Evolutionary conservation across 1,140 invertebrate species (phyloP).

Genomic region (Drosophila ficusphila): DNA sequence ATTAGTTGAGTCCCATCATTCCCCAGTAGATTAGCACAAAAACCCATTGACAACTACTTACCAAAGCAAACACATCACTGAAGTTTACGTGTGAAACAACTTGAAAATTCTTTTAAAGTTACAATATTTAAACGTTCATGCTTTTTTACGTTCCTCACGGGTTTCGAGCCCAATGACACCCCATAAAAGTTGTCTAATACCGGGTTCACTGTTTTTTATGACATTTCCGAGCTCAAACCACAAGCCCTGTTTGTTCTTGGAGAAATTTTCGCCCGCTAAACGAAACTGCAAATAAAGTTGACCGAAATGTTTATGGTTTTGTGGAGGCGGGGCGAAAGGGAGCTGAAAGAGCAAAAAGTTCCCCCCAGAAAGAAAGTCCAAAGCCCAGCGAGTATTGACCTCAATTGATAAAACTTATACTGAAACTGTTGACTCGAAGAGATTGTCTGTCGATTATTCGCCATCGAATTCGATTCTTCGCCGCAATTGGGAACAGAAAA

Average conservation of each 20-base stretch:
- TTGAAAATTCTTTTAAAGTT: slow-evolving; percentile 16
- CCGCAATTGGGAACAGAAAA: slow-evolving; percentile 18
- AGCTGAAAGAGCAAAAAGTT: slow-evolving; percentile 29
- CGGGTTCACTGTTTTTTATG: slow-evolving; percentile 50
- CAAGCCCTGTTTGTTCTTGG: slow-evolving; percentile 50
- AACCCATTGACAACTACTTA: slow-evolving; percentile 15
- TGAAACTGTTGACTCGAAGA: slow-evolving; percentile 23
- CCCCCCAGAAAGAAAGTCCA: slow-evolving; percentile 60
- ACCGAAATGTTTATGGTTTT: slow-evolving; percentile 43
- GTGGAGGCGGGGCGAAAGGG: slow-evolving; percentile 18
- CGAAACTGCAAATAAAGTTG: slow-evolving; percentile 64
- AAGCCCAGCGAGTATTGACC: slow-evolving; percentile 47
- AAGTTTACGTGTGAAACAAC: slow-evolving; percentile 11
- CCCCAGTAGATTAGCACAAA: slow-evolving; percentile 6
- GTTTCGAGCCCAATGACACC: slow-evolving; percentile 31
- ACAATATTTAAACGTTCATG: slow-evolving; percentile 46
- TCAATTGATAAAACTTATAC: slow-evolving; percentile 53
- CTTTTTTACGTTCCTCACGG: slow-evolving; percentile 13
- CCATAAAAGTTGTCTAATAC: slow-evolving; percentile 57
- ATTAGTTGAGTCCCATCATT: slow-evolving; percentile 2
- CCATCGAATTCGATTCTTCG: slow-evolving; percentile 23
- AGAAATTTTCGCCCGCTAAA: slow-evolving; percentile 66
- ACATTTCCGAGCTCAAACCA: slow-evolving; percentile 31
- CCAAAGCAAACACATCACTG: slow-evolving; percentile 35
- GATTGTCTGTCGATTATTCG: slow-evolving; percentile 24